Percentiles rank a stretch among this genome's conserved stretches.
phyloP scores from a whole-genome alignment of 2,113 vertebrate species.

The human (Homo sapiens) region GRCh38 chr4:154688001-154688500 shows the following conservation, averaged over 20 bases:
- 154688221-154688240: neutral
- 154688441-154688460: neutral
- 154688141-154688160: neutral
- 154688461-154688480: neutral
- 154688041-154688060: neutral
- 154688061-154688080: slow-evolving; percentile 66
- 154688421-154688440: neutral
- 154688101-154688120: neutral
- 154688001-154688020: slow-evolving; percentile 11
- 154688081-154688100: neutral
- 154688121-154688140: neutral
- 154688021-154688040: neutral
- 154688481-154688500: neutral
- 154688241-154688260: neutral
- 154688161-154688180: neutral
- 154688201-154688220: neutral
- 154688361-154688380: neutral
- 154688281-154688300: neutral
- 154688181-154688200: neutral
- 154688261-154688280: neutral
- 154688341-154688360: slow-evolving; percentile 13
- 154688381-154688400: neutral
- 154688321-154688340: neutral
- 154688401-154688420: neutral
- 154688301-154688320: neutral